phyloP scores from a whole-genome alignment of 1,140 invertebrate genomes.

The Hormaphis cornu region DNA sequence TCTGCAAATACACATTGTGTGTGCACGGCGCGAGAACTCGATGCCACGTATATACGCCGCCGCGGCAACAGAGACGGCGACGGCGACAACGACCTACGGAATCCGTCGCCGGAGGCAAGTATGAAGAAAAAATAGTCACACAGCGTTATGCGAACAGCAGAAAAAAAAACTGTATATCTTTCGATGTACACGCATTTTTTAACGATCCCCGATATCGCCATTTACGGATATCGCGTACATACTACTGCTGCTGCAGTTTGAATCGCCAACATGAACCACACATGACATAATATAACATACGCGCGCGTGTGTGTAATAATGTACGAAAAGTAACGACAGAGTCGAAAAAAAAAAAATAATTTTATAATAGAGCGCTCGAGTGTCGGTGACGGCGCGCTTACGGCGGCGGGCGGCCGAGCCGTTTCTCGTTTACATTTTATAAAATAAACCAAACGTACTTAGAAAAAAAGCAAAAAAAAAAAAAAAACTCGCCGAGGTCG shows the following conservation, averaged over 20 bases:
- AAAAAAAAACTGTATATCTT: neutral
- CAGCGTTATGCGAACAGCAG: no score
- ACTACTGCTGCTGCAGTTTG: no score
- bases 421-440: constrained; percentile 20
- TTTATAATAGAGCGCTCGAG: no score
- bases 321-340: no score
- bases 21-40: neutral
- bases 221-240: constrained; percentile 9
- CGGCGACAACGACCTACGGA: constrained; percentile 22
- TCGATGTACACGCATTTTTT: neutral
- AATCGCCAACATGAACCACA: neutral
- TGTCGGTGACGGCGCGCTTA: neutral
- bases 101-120: constrained; percentile 23
- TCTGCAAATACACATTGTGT: no score
- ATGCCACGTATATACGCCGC: neutral
- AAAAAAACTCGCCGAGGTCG: constrained; percentile 10
- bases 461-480: neutral
- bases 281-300: no score
- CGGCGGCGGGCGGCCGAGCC: neutral
- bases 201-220: constrained; percentile 13
- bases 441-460: constrained; percentile 1
- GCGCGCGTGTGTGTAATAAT: no score
- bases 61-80: neutral
- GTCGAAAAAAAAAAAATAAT: neutral
- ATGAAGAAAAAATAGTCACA: neutral